Base-by-base conservation (phyloP, 92 coral and sea anemone species). In the Galaxea fascicularis region DNA sequence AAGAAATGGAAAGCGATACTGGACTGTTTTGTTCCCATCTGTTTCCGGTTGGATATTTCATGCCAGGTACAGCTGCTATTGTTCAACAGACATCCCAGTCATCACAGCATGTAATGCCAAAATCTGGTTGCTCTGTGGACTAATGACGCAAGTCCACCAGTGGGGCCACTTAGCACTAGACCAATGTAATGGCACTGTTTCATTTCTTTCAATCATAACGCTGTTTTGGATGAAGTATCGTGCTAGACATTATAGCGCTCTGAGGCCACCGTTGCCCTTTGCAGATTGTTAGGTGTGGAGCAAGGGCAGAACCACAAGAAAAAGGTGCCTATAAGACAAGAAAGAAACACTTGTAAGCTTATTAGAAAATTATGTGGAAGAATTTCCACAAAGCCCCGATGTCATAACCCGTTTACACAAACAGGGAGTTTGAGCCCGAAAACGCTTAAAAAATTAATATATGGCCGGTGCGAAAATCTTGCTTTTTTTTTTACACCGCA, bases 261-360 rank as follows among this genome's bases (percentile, higher is more conserved):
- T 44, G 94, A 79, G 4, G 90, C 71, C 27, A 71, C 58, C 57
- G 89, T 78, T 20, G 76, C 47, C 8, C 91, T 90, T 17, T 49
- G 79, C n/a, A 82, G 76, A 31, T 45, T 31, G 46, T 64, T 30
- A 12, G 93, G 80, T 21, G 95, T 64, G 47, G 98, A 82, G 75
- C 98, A 94, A 10, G 98, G 98, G 76, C 98, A 91, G 76, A 94
- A 93, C 98, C 98, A 94, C 46, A 92, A 76, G 35, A 94, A 68
- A 39, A 59, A 88, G 74, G 90, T 85, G 54, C 98, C 98, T 94
- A 74, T 13, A 60, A 69, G 8, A 53, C 13, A 30, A 78, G 7
- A 68, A 41, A 30, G 22, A 28, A 51, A 1, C 27, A 74, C 13
- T 30, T 17, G 26, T 4, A 21, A 24, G n/a, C 5, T 60, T 4